Base-by-base conservation (phyloP, 2,113 vertebrate genomes). In the Pipa parva region DNA sequence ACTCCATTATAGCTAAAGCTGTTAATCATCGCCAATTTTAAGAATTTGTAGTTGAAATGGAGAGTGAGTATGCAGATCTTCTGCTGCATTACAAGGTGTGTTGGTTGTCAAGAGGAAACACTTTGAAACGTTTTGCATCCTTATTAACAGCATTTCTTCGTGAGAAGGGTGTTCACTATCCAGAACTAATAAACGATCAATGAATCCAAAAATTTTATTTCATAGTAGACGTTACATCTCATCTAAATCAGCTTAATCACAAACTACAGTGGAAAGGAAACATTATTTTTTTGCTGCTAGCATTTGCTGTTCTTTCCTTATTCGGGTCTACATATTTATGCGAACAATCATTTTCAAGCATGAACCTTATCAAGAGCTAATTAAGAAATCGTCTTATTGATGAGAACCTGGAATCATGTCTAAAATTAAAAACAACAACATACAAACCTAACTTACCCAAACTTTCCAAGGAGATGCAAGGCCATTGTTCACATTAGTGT, bases 1-100 rank as follows among this genome's bases (percentile, higher is more conserved):
- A 65, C 52, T 27, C 21, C 63, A 65, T 65, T 65, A 27, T 65
- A 42, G 51, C 52, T 27, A 65, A 46, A 63, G 62, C 46, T 12
- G 48, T 54, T 52, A 36, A 33, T n/a, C 49, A 52, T 63, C 1
- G 28, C n/a, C 21, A 52, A 52, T 51, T 63, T 52, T 51, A 63
- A 21, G 20, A 51, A 24, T 51, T 63, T 33, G 9, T 63, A 21
- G 20, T 9, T 36, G 46, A 26, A 63, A 52, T 63, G 22, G 50
- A 52, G n/a, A n/a, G n/a, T n/a, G 6, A 52, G 24, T 52, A 52
- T 26, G 2, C 21, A 4, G 31, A 63, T 31, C 62, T 63, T 52
- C 46, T 63, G 6, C 62, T 63, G 26, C 45, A 50, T 48, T 52
- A 52, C 21, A 63, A 52, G 26, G 49, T 63, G 8, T 9, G 31